Conservation (phyloP, 2,797 vertebrate species). For the Hephaestus fuliginosus region DNA sequence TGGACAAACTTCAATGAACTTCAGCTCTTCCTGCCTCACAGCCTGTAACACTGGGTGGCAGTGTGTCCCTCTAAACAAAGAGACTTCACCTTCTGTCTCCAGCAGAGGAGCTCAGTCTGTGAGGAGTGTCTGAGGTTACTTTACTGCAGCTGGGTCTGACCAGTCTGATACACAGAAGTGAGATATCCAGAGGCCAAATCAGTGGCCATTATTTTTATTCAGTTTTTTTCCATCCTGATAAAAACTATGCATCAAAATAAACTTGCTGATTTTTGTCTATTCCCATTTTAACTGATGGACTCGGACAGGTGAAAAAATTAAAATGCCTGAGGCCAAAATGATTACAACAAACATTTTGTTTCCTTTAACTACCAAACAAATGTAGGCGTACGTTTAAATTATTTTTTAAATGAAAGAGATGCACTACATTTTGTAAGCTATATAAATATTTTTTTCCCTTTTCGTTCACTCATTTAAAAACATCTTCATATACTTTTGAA, state of each 20-base stretch:
- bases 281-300: not conserved
- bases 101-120: conserved; percentile 40
- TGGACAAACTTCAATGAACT: conserved; percentile 25
- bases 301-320: not conserved
- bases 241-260: not conserved
- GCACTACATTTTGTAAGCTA: not conserved
- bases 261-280: not conserved
- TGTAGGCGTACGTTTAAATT: not conserved
- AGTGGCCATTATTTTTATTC: not conserved
- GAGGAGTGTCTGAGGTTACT: conserved; percentile 31
- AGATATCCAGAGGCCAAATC: conserved; percentile 2
- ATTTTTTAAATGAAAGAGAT: not conserved
- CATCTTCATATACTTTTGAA: not conserved
- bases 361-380: not conserved
- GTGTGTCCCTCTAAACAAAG: conserved; percentile 81
- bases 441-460: not conserved
- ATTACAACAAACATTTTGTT: conserved; percentile 3
- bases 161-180: conserved; percentile 7
- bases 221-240: not conserved
- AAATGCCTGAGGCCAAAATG: not conserved
- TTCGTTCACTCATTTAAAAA: not conserved
- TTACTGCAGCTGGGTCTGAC: conserved; percentile 12
- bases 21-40: conserved; percentile 45
- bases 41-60: conserved; percentile 82
- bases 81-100: conserved; percentile 51